These are phyloP conservation scores for Netelia inedita DNA, from an alignment of 2,888 invertebrate genomes.

Conservation along the genomic window DNA sequence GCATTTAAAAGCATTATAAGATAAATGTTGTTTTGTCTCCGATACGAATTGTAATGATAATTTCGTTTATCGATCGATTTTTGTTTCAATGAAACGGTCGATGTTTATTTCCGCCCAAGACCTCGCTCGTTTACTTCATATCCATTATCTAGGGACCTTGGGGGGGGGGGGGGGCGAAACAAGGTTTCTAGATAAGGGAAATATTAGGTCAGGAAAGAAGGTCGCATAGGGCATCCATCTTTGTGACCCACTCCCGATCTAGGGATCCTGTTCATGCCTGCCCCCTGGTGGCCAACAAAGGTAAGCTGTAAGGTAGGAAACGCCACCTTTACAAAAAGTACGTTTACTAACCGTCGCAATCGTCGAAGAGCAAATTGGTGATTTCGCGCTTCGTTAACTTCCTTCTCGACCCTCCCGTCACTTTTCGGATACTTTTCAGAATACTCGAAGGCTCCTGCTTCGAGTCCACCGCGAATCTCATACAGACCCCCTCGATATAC, in stretches of 20 bases:
- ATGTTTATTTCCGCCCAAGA: background rate
- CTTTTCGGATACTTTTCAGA: conserved; percentile 43
- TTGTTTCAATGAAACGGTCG: background rate
- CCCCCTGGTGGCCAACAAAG: background rate
- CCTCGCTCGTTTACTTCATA: background rate
- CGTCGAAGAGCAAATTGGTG: conserved; percentile 76
- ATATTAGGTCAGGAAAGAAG: background rate
- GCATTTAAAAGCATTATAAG: background rate
- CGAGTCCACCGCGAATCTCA: conserved; percentile 72
- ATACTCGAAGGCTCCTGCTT: conserved; percentile 57
- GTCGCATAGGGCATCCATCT: background rate
- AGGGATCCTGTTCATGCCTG: background rate
- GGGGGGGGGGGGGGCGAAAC: background rate
- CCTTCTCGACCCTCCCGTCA: conserved; percentile 26
- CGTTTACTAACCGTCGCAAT: conserved; percentile 75
- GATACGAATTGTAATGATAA: too few relatives aligned
- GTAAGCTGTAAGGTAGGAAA: background rate
- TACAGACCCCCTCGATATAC: conserved; percentile 71
- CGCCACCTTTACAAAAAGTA: background rate
- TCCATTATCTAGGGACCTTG: background rate
- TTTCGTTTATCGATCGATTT: background rate
- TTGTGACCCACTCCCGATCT: too few relatives aligned
- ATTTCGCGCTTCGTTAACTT: conserved; percentile 68
- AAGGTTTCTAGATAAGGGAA: background rate
- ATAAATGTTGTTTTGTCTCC: background rate